Evolutionary conservation across 1,140 invertebrate species (phyloP).

Genomic region (Penaeus japonicus): DNA sequence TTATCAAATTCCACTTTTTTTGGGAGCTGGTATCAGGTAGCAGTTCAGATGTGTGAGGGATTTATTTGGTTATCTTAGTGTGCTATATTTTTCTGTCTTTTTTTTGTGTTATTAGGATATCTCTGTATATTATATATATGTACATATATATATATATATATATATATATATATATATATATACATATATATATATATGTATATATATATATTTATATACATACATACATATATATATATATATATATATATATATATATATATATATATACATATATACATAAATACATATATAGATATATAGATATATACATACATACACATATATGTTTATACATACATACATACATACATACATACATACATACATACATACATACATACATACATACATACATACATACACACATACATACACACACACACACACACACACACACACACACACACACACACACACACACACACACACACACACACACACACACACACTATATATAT

Average conservation of each 20-base stretch:
- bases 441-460: neutral
- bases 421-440: neutral
- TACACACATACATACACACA: neutral
- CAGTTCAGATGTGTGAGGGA: too few relatives aligned
- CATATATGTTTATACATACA: neutral
- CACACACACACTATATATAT: conserved; percentile 3
- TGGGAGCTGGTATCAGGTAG: too few relatives aligned
- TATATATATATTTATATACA: neutral
- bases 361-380: neutral
- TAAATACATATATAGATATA: neutral
- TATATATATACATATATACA: neutral
- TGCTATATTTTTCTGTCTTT: too few relatives aligned
- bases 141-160: too few relatives aligned
- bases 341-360: neutral
- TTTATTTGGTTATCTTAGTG: too few relatives aligned
- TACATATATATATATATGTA: too few relatives aligned
- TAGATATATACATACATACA: conserved; percentile 6
- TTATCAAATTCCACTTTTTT: too few relatives aligned
- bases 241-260: neutral
- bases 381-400: neutral
- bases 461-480: neutral
- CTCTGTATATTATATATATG: too few relatives aligned
- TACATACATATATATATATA: neutral
- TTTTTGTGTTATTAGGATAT: too few relatives aligned
- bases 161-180: too few relatives aligned